Percentiles rank a stretch among this genome's conserved stretches.
These are phyloP conservation scores for Holacanthella duospinosa DNA, from an alignment of 2,888 invertebrate species.

Conservation along the genomic window DNA sequence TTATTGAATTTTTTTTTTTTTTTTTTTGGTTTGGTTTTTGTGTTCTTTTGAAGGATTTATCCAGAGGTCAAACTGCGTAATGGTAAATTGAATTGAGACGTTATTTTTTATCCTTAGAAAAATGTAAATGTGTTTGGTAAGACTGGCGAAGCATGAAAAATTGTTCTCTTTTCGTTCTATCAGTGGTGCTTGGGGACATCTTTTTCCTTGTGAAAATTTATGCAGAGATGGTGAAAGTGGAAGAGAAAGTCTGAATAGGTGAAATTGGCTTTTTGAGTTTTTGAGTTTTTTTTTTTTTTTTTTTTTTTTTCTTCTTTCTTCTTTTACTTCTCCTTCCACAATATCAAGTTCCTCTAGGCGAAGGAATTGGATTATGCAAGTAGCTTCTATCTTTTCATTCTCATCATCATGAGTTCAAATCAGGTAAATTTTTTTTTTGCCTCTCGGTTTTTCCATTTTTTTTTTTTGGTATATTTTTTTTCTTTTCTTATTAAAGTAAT, in stretches of 20 bases:
- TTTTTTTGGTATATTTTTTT: too few relatives aligned
- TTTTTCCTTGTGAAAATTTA: not conserved
- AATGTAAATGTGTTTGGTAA: not conserved
- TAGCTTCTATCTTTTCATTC: not conserved
- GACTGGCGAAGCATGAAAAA: too few relatives aligned
- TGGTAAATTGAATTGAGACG: too few relatives aligned
- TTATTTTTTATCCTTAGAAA: too few relatives aligned
- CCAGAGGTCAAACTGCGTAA: too few relatives aligned
- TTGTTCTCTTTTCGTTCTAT: too few relatives aligned
- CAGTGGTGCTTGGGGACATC: not conserved
- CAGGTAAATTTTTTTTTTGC: not conserved
- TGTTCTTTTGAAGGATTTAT: too few relatives aligned
- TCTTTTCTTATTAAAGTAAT: too few relatives aligned
- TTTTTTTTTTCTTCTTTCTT: not conserved
- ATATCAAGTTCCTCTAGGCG: not conserved
- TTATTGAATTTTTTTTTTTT: too few relatives aligned
- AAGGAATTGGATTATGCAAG: not conserved
- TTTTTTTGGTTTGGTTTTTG: too few relatives aligned
- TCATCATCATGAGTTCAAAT: constrained; percentile 11
- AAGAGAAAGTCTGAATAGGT: not conserved
- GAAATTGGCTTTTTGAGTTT: not conserved
- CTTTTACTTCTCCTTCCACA: not conserved
- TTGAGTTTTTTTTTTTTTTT: not conserved
- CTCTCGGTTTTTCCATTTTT: too few relatives aligned
- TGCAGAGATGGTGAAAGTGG: constrained; percentile 3